Evolutionary conservation across 2,113 vertebrate genomes (phyloP).

Genomic region (Otis tarda): DNA sequence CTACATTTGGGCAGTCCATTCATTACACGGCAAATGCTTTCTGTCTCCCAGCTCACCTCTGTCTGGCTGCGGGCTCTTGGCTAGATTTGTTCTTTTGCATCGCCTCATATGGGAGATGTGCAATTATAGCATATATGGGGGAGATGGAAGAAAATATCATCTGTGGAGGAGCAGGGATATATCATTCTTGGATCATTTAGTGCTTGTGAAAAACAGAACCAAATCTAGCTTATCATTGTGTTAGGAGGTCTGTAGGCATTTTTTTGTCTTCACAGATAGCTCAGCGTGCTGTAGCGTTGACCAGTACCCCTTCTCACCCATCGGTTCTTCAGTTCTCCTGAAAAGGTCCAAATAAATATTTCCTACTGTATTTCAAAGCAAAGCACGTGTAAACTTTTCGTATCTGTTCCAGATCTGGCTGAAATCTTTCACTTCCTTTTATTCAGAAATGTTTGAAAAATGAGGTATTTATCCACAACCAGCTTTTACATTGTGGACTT

Average conservation of each 20-base stretch:
- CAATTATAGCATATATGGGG: slow-evolving; percentile 27
- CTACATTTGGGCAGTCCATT: slow-evolving; percentile 24
- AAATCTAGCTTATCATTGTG: neutral
- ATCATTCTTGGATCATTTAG: slow-evolving; percentile 36
- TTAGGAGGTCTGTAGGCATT: neutral
- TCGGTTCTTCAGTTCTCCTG: neutral
- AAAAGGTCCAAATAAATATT: neutral
- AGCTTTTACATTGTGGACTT: neutral
- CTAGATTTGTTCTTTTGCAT: slow-evolving; percentile 36
- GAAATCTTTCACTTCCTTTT: slow-evolving; percentile 36
- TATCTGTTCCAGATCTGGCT: neutral
- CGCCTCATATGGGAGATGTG: neutral
- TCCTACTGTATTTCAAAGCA: slow-evolving; percentile 34
- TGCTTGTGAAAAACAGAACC: slow-evolving; percentile 12
- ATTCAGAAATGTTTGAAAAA: slow-evolving; percentile 36
- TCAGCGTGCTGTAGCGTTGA: neutral
- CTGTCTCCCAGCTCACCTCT: slow-evolving; percentile 12
- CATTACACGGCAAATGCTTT: slow-evolving; percentile 16
- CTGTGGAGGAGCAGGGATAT: slow-evolving; percentile 28
- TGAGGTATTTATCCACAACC: neutral
- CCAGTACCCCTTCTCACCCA: neutral
- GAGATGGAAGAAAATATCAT: slow-evolving; percentile 37
- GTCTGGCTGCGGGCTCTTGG: slow-evolving; percentile 3
- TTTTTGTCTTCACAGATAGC: neutral
- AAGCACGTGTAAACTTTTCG: neutral